Evolutionary conservation across 2,888 invertebrate genomes (phyloP), one percentile per base, ranked within the genome.

Genomic region (Seira musarum): DNA sequence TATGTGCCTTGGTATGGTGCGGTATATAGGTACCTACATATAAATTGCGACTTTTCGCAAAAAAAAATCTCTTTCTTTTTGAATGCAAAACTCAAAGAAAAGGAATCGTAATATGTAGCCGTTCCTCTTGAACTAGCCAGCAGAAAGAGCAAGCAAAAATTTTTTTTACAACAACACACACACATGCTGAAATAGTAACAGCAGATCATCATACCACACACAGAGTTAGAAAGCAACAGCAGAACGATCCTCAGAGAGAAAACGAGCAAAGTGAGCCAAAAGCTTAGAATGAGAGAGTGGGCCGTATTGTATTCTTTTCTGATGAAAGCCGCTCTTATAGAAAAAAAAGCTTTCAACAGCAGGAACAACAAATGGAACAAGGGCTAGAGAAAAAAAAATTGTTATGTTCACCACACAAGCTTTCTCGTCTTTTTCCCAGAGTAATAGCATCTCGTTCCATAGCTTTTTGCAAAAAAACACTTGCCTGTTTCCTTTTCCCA

Each of bases 1-100:
- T 69, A 69, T 69, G 30, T 69, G 49, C 69, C 70, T 35, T 72
- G 64, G 65, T 53, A 61, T 72, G 64, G 65, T 53, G 63, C 17
- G 30, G 30, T 1, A 21, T 49, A 13, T 49, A 71, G 21, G 46
- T 21, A 35, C 60, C 63, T 24, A 46, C n/a, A n/a, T 60, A 21
- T 60, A 21, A 3, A 21, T 60, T 72, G 72, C 65, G 64, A 72
- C 72, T 72, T 72, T 60, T 60, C 40, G 49, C 72, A 53, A 71
- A 71, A 71, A 72, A 53, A 68, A 53, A 68, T 46, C 40, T 72
- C 46, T 65, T 72, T 65, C 46, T 25, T 49, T 40, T 40, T 40
- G 21, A 19, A 60, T 60, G 60, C 21, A 60, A 60, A 60, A 60
- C 60, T 21, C 8, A 22, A 21, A 60, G 60, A n/a, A 13, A 53